Conservation (phyloP, 2,113 vertebrate species). For the Lamprotornis superbus region DNA sequence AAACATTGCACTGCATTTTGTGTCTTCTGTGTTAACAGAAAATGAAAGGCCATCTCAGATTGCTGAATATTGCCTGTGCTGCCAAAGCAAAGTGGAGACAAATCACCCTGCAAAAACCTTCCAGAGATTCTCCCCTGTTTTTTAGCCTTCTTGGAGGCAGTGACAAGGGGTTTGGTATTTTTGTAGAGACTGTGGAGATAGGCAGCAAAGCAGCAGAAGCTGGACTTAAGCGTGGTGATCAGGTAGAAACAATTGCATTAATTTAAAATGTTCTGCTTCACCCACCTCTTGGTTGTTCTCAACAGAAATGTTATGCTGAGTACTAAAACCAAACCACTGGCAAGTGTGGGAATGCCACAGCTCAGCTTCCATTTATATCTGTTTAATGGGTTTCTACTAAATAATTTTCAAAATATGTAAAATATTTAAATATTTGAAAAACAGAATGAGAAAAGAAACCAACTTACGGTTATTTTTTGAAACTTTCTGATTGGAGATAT, state of each 20-base stretch:
- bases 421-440: background rate
- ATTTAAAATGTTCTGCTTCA: background rate
- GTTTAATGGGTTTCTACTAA: background rate
- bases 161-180: conserved; percentile 92
- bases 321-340: background rate
- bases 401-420: background rate
- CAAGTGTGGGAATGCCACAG: background rate
- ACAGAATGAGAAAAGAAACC: background rate
- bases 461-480: background rate
- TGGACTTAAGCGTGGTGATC: conserved; percentile 95
- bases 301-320: background rate
- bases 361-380: background rate
- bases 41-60: conserved; percentile 95
- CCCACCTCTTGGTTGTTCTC: background rate
- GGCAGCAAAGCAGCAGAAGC: conserved; percentile 90
- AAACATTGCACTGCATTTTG: background rate
- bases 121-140: conserved; percentile 86
- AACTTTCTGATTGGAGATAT: accelerated
- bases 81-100: conserved; percentile 97
- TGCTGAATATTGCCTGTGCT: conserved; percentile 95
- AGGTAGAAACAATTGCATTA: conserved; percentile 69
- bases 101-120: conserved; percentile 89
- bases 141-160: conserved; percentile 90
- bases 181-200: conserved; percentile 87
- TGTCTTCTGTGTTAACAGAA: conserved; percentile 76